A percentile compares a stretch with the other conserved stretches of the same genome.
Evolutionary conservation across 2,797 vertebrate species (phyloP).

Genomic region (Buceros bicornis): DNA sequence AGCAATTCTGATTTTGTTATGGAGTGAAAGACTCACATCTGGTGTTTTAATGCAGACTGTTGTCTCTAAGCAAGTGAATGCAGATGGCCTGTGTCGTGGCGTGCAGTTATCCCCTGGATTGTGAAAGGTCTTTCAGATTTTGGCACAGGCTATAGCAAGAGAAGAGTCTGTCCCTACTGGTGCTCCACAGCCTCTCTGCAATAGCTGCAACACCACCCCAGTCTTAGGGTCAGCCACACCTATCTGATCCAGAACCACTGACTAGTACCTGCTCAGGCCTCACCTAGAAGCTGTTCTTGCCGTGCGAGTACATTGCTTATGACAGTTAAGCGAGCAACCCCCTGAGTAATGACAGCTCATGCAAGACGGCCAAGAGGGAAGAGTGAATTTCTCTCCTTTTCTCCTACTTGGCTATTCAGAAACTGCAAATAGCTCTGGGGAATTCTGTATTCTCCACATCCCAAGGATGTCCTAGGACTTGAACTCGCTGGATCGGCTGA

Average conservation of each 20-base stretch:
- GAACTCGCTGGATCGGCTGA: no score
- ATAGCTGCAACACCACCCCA: not conserved
- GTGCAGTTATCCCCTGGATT: not conserved
- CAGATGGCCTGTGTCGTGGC: not conserved
- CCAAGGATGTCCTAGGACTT: not conserved
- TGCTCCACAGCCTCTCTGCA: not conserved
- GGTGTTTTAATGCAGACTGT: not conserved
- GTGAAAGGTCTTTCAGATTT: not conserved
- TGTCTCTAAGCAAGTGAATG: not conserved
- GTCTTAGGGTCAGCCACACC: not conserved
- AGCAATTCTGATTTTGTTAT: not conserved
- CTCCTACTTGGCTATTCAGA: not conserved
- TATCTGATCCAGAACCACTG: not conserved
- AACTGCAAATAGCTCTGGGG: not conserved
- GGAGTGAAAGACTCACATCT: not conserved
- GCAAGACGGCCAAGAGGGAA: not conserved
- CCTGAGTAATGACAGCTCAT: not conserved
- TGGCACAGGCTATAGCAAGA: not conserved
- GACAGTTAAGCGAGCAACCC: not conserved
- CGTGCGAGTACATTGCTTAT: not conserved
- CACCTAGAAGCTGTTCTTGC: not conserved
- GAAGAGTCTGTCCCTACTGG: not conserved
- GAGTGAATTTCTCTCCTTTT: not conserved
- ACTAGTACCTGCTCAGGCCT: not conserved
- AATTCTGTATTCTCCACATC: not conserved